Conservation (phyloP, 2,797 vertebrate species). For the Onychomys torridus region DNA sequence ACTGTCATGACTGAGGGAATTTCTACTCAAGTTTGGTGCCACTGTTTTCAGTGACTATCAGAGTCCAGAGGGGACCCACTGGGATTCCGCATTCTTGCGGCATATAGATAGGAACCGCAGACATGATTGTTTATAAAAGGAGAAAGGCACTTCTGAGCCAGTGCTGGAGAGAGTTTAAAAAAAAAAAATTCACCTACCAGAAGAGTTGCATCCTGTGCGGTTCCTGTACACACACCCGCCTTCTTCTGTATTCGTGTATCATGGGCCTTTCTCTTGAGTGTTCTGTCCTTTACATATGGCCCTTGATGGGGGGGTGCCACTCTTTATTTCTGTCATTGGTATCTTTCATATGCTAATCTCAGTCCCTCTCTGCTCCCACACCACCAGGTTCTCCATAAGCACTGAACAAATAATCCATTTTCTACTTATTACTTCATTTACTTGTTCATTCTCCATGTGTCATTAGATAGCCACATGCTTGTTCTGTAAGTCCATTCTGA, state of each 20-base stretch:
- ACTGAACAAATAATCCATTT: not conserved
- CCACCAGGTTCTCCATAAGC: not conserved
- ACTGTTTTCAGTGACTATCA: not conserved
- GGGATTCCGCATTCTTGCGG: not conserved
- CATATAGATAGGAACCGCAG: not conserved
- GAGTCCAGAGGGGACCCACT: too few species aligned
- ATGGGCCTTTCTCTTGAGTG: not conserved
- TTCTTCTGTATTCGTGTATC: not conserved
- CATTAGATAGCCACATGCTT: not conserved
- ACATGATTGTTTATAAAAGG: not conserved
- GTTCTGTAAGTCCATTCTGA: not conserved
- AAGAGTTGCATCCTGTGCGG: not conserved
- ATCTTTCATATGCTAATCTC: not conserved
- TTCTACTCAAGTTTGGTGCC: not conserved
- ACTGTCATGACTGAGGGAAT: not conserved
- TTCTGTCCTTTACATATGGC: not conserved
- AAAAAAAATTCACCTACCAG: not conserved
- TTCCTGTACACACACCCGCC: not conserved
- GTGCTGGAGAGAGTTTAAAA: not conserved
- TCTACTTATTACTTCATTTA: not conserved
- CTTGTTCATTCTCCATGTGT: not conserved
- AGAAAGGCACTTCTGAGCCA: too few species aligned
- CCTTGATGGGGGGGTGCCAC: not conserved
- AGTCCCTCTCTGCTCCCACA: not conserved
- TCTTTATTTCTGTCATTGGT: not conserved